A percentile compares a stretch with the other conserved stretches of the same genome.
Conservation (phyloP, 2,888 invertebrate genomes). For the Coenonympha arcania region DNA sequence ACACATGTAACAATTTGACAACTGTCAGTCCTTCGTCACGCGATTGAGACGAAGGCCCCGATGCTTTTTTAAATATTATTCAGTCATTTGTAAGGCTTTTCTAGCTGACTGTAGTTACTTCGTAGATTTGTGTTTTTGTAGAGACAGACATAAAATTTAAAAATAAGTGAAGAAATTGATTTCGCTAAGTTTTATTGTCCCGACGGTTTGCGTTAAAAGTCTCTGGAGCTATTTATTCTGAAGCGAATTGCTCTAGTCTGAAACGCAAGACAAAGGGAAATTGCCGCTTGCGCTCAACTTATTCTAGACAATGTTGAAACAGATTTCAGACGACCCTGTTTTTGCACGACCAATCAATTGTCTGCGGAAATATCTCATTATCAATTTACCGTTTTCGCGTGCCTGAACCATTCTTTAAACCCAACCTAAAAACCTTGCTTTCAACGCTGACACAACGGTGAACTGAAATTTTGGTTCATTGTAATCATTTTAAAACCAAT, state of each 20-base stretch:
- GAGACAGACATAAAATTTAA: too few relatives aligned
- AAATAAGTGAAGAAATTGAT: neutral
- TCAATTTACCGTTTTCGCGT: neutral
- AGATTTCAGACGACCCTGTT: slow-evolving; percentile 18
- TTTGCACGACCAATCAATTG: slow-evolving; percentile 19
- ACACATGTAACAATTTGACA: neutral
- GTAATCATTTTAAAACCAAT: neutral
- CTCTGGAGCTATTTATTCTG: neutral
- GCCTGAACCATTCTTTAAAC: neutral
- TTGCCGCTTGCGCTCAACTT: too few relatives aligned
- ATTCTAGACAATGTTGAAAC: slow-evolving; percentile 19
- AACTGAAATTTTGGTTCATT: neutral
- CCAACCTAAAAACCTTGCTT: too few relatives aligned
- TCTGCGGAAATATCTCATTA: slow-evolving; percentile 13
- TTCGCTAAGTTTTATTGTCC: neutral
- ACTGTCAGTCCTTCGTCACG: slow-evolving; percentile 4
- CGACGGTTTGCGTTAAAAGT: neutral
- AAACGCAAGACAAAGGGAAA: slow-evolving; percentile 18
- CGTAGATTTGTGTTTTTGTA: neutral
- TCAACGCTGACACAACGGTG: neutral
- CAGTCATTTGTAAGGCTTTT: neutral
- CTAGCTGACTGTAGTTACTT: neutral
- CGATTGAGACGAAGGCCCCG: neutral
- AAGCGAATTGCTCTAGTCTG: slow-evolving; percentile 11
- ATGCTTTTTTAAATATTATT: neutral